Base-by-base conservation (phyloP, 1,140 invertebrate species). In the Eueides isabella region DNA sequence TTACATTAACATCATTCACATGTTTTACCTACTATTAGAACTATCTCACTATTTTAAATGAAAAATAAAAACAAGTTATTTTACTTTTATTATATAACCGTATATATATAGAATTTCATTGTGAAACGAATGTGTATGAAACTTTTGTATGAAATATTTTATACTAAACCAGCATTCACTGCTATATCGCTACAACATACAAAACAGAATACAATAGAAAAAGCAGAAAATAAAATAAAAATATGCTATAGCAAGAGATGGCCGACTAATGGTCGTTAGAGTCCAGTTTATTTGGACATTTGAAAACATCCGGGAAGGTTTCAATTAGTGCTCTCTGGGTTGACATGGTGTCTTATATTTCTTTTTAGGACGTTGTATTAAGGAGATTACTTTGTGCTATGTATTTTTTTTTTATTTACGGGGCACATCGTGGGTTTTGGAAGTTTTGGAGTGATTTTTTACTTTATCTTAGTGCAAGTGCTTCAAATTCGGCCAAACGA, bases 201-300 rank as follows among this genome's bases (percentile, higher is more conserved):
- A 55, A 55, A 26, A 55, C 48, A 26, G 11, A 55, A 55, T 55
- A 55, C 48, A 55, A 55, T 55, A 23, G 48, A 2, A 1, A 5
- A 19, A 61, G 64, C 70, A 67, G 70, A 68, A 77, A 75, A 26
- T 77, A 80, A 85, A 83, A 81, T 79, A 80, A 77, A 80, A 85
- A 80, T 79, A 79, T 82, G 75, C 74, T 76, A 71, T 74, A 71
- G 67, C 73, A 72, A 77, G 77, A 76, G 77, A 80, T 79, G 72
- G 48, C 31, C 33, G 69, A 78, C 83, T 85, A 83, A 82, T 83
- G 80, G 76, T 78, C 74, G 76, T 65, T 73, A 70, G 73, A 80
- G 66, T 65, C 68, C 68, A 75, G 79, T 79, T 81, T 76, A 78
- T 75, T 74, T 76, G 67, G 74, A 78, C 71, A 73, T 75, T 78